Percentiles rank a stretch among this genome's conserved stretches.
Evolutionary conservation across 2,113 vertebrate genomes (phyloP).

Genomic region (Pterocles burchelli): DNA sequence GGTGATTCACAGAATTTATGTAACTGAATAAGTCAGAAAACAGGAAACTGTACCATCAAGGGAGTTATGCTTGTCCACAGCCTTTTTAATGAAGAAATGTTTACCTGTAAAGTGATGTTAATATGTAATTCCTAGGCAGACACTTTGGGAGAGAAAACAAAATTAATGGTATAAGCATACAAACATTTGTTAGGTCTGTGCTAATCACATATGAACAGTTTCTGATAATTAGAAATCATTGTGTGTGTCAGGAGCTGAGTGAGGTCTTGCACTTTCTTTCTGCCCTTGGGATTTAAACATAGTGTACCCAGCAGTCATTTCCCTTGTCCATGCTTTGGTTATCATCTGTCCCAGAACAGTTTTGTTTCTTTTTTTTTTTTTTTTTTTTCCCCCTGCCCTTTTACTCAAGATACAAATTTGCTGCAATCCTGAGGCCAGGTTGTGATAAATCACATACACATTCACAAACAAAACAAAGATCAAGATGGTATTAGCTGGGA

Average conservation of each 20-base stretch:
- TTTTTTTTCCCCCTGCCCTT: neutral
- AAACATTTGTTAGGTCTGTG: neutral
- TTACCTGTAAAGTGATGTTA: neutral
- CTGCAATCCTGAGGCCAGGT: neutral
- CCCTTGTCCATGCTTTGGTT: neutral
- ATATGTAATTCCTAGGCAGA: neutral
- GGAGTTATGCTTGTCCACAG: neutral
- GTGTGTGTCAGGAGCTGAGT: conserved; percentile 14
- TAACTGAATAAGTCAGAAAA: neutral
- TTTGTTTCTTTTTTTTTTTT: neutral
- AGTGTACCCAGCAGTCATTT: neutral
- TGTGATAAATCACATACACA: neutral
- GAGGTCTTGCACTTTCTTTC: conserved; percentile 16
- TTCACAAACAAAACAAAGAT: neutral
- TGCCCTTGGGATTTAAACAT: neutral
- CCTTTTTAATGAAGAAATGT: neutral
- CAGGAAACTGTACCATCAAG: neutral
- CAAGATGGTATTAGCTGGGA: neutral
- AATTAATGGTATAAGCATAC: conserved; percentile 16
- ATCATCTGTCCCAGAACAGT: neutral
- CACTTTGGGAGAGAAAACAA: neutral
- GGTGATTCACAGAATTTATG: neutral
- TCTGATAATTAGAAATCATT: conserved; percentile 56
- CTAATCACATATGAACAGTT: conserved; percentile 20
- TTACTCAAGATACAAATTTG: neutral